Conservation (phyloP, 2,797 vertebrate genomes). For the Buceros bicornis region DNA sequence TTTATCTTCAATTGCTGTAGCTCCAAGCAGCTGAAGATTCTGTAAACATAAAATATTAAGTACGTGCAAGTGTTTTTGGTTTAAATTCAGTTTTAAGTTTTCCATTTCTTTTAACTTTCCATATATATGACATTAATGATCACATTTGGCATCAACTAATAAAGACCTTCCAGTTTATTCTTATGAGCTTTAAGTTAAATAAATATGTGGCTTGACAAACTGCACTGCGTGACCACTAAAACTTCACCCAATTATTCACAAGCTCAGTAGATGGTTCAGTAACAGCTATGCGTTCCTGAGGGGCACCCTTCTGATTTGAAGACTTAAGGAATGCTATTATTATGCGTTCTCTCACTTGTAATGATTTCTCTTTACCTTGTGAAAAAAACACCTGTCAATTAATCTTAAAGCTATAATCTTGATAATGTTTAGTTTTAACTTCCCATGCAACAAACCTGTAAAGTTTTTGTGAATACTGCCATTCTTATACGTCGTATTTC, state of each 20-base stretch:
- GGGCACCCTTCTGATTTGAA: neutral
- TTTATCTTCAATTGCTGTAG: conserved; percentile 97
- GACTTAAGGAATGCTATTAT: neutral
- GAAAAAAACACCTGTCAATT: neutral
- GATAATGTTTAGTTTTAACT: neutral
- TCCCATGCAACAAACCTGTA: neutral
- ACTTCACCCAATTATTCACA: neutral
- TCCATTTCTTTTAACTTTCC: neutral
- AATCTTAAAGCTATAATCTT: neutral
- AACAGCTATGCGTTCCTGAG: neutral
- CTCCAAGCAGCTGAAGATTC: conserved; percentile 97
- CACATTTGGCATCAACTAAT: neutral
- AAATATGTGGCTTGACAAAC: neutral
- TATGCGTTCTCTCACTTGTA: neutral
- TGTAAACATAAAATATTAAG: conserved; percentile 61
- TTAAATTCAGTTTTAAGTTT: neutral
- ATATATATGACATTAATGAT: neutral
- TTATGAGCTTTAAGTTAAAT: neutral
- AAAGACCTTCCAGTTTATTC: neutral
- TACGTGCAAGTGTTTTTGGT: rapidly evolving
- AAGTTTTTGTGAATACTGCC: neutral
- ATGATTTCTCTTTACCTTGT: neutral
- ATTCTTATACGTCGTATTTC: neutral
- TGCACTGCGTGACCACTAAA: rapidly evolving
- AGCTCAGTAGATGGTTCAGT: neutral